Evolutionary conservation across 2,888 invertebrate genomes (phyloP), one percentile per base, ranked within the genome.

Genomic region (Ectemnius cavifrons): DNA sequence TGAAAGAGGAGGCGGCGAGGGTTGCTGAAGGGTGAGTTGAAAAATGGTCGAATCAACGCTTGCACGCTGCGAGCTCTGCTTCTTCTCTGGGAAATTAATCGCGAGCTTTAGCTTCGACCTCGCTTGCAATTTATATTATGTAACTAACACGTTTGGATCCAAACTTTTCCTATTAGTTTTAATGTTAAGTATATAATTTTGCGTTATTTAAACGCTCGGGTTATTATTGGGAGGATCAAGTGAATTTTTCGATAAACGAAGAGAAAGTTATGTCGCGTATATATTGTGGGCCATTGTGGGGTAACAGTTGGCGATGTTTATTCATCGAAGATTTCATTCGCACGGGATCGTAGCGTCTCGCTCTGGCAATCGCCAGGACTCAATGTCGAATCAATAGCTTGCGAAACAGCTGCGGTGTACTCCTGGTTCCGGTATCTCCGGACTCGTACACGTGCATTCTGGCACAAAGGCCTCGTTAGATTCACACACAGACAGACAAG

Each of bases 1-100:
- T 52, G 58, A 14, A 28, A 59, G 52, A n/a, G 62, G 57, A 28
- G 16, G 58, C 63, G n/a, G n/a, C 37, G 6, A 37, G 66, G 64
- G 59, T n/a, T 23, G 69, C 49, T 68, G 64, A 69, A 67, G 62
- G 66, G 67, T 49, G 70, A 65, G 60, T 78, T 80, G 80, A 80
- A 78, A 80, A 80, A 80, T 75, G 60, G 80, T 8, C 61, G 77
- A 71, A 71, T 75, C 62, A 71, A 71, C 76, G 71, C 64, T 37
- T 1, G 37, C 37, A 37, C 11, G 37, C 37, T 37, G 37, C 8
- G 37, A 37, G 37, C 37, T 37, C 37, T 37, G 37, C 8, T 37
- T 37, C 67, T 49, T 49, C 61, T 27, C 61, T 20, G 68, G 71
- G 27, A 71, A 71, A 71, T 71, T 71, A 71, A 71, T 67, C 56